Evolutionary conservation across 2,113 vertebrate genomes (phyloP), one percentile per base, ranked within the genome.

Genomic region (Scatophagus argus): DNA sequence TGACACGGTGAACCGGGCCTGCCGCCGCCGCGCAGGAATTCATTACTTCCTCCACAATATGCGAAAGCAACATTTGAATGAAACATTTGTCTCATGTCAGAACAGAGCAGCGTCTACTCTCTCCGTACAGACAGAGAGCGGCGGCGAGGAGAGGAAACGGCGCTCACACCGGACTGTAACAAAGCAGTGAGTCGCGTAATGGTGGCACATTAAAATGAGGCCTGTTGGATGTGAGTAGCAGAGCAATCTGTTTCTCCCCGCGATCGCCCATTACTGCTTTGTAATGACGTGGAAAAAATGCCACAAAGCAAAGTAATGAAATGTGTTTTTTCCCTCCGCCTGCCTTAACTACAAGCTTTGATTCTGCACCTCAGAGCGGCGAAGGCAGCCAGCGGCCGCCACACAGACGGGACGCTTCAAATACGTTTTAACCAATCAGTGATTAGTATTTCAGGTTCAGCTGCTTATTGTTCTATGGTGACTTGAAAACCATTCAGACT

Each of bases 21-120:
- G 94, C 94, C 91, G 59, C 82, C 43, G 88, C 93, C 92, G 92
- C 93, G 89, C 89, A 89, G 89, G 93, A 96, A 98, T 98, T 99
- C 98, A 99, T 99, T 97, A 98, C 95, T 88, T 93, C 94, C 96
- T 95, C 93, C 96, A 91, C 94, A 96, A 97, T 97, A 97, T 97
- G 96, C 95, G 96, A 97, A 97, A 96, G 96, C 94, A 96, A 95
- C 95, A 97, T 98, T 97, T 97, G 96, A 98, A 98, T 97, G 97
- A 99, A 97, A 97, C 98, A 98, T 99, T 97, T 97, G 96, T 99
- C 97, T 98, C 93, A 91, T 99, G 97, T 98, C 97, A 97, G 94
- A 96, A 95, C 91, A 82, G 92, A 87, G 93, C 91, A 96, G 94
- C 90, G 91, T 97, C 96, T 96, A 87, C 88, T 91, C 86, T 77